phyloP scores from a whole-genome alignment of 2,888 invertebrate species.

The Latrodectus hesperus region DNA sequence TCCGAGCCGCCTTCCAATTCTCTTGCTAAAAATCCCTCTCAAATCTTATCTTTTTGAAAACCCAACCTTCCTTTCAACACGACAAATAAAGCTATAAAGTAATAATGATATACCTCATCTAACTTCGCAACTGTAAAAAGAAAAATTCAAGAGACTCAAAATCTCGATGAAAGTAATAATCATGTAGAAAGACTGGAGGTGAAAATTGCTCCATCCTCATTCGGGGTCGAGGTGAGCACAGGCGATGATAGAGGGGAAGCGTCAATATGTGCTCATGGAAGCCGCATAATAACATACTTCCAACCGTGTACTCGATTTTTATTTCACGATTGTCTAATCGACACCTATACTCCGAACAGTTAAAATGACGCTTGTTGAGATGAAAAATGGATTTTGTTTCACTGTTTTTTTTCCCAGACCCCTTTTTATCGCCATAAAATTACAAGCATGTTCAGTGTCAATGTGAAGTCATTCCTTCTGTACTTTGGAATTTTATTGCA shows the following conservation, averaged over 20 bases:
- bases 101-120: slow-evolving; percentile 52
- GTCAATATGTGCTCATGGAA: slow-evolving; percentile 66
- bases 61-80: slow-evolving; percentile 29
- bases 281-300: slow-evolving; percentile 58
- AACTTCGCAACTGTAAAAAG: slow-evolving; percentile 35
- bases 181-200: slow-evolving; percentile 16
- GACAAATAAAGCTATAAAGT: slow-evolving; percentile 67
- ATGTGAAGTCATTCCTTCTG: too few species aligned
- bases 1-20: slow-evolving; percentile 32
- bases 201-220: slow-evolving; percentile 64
- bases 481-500: too few species aligned
- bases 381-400: slow-evolving; percentile 43
- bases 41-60: not conserved
- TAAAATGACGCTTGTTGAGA: slow-evolving; percentile 26
- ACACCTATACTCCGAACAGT: slow-evolving; percentile 29
- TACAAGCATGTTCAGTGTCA: not conserved
- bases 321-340: slow-evolving; percentile 57
- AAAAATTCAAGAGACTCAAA: slow-evolving; percentile 19
- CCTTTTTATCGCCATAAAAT: not conserved
- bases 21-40: not conserved
- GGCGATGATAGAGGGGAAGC: slow-evolving; percentile 57
- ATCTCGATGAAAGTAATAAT: slow-evolving; percentile 26
- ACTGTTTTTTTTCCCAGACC: not conserved
- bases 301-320: slow-evolving; percentile 5
- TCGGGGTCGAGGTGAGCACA: slow-evolving; percentile 46